Evolutionary conservation across 2,113 vertebrate genomes (phyloP), one percentile per base, ranked within the genome.

Genomic region (Tetrax tetrax): DNA sequence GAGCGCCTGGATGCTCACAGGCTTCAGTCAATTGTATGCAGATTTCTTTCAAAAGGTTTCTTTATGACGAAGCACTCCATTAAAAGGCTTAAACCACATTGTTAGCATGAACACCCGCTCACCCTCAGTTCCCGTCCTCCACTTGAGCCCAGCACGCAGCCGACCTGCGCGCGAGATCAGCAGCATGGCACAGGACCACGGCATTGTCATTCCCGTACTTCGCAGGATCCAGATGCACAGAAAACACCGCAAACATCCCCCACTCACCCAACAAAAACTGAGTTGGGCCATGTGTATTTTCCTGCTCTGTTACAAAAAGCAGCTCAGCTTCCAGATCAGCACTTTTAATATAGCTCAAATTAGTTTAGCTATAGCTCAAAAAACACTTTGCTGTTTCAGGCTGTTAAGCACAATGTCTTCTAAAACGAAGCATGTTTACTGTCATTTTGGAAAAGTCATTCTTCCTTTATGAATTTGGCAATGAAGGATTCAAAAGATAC

Each of bases 401-500:
- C 96, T 97, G 97, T 98, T 98, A 98, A 97, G 83, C 93, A 95
- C 95, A 78, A 56, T 84, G 96, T 95, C 96, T 98, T 97, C 76
- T 87, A 98, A 97, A 97, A 97, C 86, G 93, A 96, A 98, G 92
- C 91, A 90, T 96, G 96, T 97, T 98, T 95, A 94, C 95, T 97
- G 96, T 96, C 95, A 24, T 81, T 95, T 96, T 78, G 50, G 71
- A 97, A 92, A 95, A 97, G 89, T 84, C 95, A 91, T 97, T 97
- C 94, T 95, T 97, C 94, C 96, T 97, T 97, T 97, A 96, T 90
- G 97, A 97, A 98, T 96, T 69, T 98, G 96, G 97, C 97, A 96
- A 96, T 15, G 59, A 97, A 97, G 96, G 96, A 97, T 97, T 97
- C 97, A 96, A 96, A 97, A 97, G 97, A 95, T 92, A 98, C 95